Conservation (phyloP, 2,113 vertebrate species). For the Tauraco erythrolophus region DNA sequence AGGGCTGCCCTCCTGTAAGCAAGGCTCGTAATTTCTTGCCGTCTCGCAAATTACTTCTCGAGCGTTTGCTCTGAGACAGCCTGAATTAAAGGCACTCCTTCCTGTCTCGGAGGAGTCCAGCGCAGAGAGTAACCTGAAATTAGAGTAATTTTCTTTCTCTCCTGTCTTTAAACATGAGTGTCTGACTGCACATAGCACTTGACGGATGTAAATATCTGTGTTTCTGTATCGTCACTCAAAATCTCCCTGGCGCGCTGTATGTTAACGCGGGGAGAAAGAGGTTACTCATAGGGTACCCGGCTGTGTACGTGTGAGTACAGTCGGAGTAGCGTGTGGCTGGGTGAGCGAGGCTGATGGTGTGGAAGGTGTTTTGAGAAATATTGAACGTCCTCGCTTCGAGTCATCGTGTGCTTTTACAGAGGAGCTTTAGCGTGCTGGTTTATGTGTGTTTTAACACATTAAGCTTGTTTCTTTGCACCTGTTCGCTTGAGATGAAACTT, state of each 20-base stretch:
- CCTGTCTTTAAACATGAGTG: neutral
- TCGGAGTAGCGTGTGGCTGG: neutral
- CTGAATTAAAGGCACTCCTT: neutral
- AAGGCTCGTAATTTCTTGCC: neutral
- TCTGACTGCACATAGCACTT: neutral
- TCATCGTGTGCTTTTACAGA: rapidly evolving
- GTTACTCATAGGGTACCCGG: rapidly evolving
- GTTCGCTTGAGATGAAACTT: neutral
- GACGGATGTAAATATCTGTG: neutral
- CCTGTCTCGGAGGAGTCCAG: neutral
- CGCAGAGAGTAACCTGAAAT: neutral
- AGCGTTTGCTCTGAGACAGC: neutral
- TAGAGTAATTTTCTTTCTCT: neutral
- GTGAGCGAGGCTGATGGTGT: rapidly evolving
- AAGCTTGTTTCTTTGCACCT: neutral
- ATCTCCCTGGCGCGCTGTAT: rapidly evolving
- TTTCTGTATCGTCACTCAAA: neutral
- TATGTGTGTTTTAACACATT: rapidly evolving
- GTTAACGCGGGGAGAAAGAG: rapidly evolving
- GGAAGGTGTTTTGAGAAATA: neutral
- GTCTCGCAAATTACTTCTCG: neutral
- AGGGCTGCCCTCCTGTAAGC: neutral
- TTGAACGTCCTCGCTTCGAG: rapidly evolving
- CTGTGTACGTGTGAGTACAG: rapidly evolving
- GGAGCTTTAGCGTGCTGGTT: neutral